Percentiles rank a stretch among this genome's conserved stretches.
Conservation (phyloP, 2,113 vertebrate genomes). For the Hemicordylus capensis region DNA sequence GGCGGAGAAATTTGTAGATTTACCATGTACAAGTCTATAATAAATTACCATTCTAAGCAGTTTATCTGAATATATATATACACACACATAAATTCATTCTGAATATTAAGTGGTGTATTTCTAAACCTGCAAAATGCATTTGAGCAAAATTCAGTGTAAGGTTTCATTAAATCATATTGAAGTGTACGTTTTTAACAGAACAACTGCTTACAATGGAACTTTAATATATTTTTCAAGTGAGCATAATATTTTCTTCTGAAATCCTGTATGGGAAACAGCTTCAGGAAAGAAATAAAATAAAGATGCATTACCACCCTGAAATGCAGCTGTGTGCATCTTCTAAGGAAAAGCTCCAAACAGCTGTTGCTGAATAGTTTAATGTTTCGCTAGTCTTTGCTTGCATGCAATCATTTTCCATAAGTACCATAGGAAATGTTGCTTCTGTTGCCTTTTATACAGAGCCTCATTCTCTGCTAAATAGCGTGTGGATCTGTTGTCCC, state of each 20-base stretch:
- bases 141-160: conserved; percentile 27
- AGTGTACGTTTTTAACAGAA: conserved; percentile 26
- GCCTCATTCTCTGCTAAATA: conserved; percentile 64
- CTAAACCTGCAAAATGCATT: conserved; percentile 52
- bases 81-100: conserved; percentile 29
- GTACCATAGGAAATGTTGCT: conserved; percentile 33
- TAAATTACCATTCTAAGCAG: conserved; percentile 20
- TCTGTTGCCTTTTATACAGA: conserved; percentile 54
- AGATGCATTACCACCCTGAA: conserved; percentile 45
- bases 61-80: conserved; percentile 26
- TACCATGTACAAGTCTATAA: not conserved
- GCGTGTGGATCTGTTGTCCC: conserved; percentile 49
- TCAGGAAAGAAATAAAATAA: not conserved
- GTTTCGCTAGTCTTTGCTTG: conserved; percentile 52
- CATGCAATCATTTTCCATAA: conserved; percentile 55
- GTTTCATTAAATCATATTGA: conserved; percentile 27
- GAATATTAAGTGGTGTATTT: conserved; percentile 50
- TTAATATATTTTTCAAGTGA: conserved; percentile 29
- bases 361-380: conserved; percentile 50
- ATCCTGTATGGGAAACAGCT: conserved; percentile 28
- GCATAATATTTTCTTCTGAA: conserved; percentile 37
- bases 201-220: conserved; percentile 21
- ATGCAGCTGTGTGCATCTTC: conserved; percentile 30
- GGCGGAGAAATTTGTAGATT: not conserved
- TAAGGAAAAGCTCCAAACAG: conserved; percentile 56